Conservation (phyloP, 2,888 invertebrate genomes). For the Coleophora flavipennella region DNA sequence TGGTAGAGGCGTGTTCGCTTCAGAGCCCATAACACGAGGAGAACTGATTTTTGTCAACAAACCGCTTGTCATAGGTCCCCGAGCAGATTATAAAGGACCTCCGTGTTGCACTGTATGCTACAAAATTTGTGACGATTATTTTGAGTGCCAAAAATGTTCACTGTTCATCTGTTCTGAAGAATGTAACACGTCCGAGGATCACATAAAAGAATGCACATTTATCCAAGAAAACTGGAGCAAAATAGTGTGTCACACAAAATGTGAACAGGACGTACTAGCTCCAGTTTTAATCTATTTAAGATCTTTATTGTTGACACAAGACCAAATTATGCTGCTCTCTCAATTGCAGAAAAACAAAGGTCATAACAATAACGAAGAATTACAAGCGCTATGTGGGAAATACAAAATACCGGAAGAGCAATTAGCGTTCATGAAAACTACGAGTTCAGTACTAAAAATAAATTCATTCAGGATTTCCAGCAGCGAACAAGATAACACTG, state of each 20-base stretch:
- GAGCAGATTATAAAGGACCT: conserved; percentile 62
- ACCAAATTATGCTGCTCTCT: conserved; percentile 54
- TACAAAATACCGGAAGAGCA: conserved; percentile 63
- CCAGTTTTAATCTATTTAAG: conserved; percentile 39
- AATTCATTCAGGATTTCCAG: conserved; percentile 76
- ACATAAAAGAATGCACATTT: conserved; percentile 75
- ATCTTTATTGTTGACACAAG: conserved; percentile 36
- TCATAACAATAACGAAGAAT: conserved; percentile 52
- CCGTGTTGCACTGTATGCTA: conserved; percentile 77
- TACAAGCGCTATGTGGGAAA: conserved; percentile 54
- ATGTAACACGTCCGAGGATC: conserved; percentile 71
- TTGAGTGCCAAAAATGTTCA: conserved; percentile 74
- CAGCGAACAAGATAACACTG: conserved; percentile 28
- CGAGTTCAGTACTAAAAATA: conserved; percentile 73
- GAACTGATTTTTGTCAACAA: conserved; percentile 78
- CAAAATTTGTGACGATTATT: conserved; percentile 40
- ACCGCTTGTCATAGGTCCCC: conserved; percentile 78
- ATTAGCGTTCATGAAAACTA: conserved; percentile 59
- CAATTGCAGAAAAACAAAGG: conserved; percentile 50
- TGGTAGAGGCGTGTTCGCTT: conserved; percentile 81
- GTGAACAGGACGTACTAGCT: conserved; percentile 18
- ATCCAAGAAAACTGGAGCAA: conserved; percentile 66
- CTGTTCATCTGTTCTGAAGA: conserved; percentile 75
- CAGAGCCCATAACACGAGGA: conserved; percentile 72
- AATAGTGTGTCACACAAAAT: conserved; percentile 12